These are phyloP conservation scores for Laticauda laticaudata DNA, from an alignment of 2,113 vertebrate genomes.

Conservation along the genomic window DNA sequence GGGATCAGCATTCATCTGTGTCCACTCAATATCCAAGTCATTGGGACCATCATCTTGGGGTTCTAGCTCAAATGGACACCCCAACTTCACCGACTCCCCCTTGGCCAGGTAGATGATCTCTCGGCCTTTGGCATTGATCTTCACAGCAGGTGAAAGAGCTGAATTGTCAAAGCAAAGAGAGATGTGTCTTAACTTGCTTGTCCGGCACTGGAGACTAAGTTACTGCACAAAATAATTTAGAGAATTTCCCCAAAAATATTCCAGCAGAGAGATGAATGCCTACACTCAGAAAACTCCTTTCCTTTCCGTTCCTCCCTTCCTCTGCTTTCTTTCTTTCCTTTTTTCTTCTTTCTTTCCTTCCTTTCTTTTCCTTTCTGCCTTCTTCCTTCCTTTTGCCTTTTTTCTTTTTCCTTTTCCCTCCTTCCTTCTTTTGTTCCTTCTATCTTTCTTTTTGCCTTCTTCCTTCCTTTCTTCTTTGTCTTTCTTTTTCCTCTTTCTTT, in stretches of 20 bases:
- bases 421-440: too few relatives aligned
- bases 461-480: too few relatives aligned
- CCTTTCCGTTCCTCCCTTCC: too few relatives aligned
- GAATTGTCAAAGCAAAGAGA: background rate
- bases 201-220: background rate
- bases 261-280: background rate
- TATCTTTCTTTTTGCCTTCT: too few relatives aligned
- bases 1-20: conserved; percentile 79
- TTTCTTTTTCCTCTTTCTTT: too few relatives aligned
- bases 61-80: conserved; percentile 78
- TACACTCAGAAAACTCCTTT: background rate
- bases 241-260: background rate
- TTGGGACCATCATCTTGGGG: conserved; percentile 74
- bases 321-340: background rate
- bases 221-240: background rate
- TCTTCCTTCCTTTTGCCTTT: too few relatives aligned
- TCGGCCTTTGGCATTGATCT: conserved; percentile 64
- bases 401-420: too few relatives aligned
- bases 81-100: conserved; percentile 73
- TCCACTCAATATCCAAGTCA: conserved; percentile 85
- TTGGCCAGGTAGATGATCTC: conserved; percentile 78
- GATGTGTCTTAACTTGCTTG: background rate
- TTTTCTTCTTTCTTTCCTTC: too few relatives aligned
- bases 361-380: too few relatives aligned
- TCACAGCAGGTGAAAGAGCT: conserved; percentile 66